Evolutionary conservation across 1,140 invertebrate species (phyloP).

Genomic region (Lerema accius): DNA sequence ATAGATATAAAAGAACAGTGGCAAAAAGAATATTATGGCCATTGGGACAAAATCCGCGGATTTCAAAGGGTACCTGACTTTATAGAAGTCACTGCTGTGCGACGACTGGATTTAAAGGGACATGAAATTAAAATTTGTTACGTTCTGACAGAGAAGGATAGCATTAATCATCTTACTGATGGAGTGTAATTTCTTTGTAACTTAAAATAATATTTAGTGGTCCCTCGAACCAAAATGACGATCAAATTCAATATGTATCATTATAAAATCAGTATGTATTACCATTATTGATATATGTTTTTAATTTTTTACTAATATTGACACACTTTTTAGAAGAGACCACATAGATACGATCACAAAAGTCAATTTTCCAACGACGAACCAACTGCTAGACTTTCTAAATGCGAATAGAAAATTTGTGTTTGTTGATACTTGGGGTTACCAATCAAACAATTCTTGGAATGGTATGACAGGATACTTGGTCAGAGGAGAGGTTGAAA

Average conservation of each 20-base stretch:
- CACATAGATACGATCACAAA: constrained; percentile 86
- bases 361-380: constrained; percentile 84
- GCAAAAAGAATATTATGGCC: constrained; percentile 53
- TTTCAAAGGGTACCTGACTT: constrained; percentile 47
- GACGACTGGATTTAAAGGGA: constrained; percentile 71
- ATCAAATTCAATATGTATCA: background rate
- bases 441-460: constrained; percentile 81
- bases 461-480: constrained; percentile 86
- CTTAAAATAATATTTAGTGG: background rate
- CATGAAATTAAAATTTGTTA: constrained; percentile 74
- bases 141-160: constrained; percentile 84
- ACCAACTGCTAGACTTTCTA: constrained; percentile 82
- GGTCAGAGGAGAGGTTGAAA: constrained; percentile 83
- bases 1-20: constrained; percentile 42
- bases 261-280: too few relatives aligned
- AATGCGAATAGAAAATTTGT: constrained; percentile 83
- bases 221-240: background rate
- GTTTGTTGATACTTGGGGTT: constrained; percentile 84
- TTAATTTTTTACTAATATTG: too few relatives aligned
- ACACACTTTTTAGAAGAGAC: constrained; percentile 80
- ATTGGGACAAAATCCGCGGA: constrained; percentile 52
- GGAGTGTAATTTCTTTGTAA: constrained; percentile 74
- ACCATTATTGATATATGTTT: too few relatives aligned
- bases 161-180: constrained; percentile 84
- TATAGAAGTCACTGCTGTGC: constrained; percentile 45